Evolutionary conservation across 1,140 invertebrate species (phyloP).

Genomic region (Pissodes strobi): DNA sequence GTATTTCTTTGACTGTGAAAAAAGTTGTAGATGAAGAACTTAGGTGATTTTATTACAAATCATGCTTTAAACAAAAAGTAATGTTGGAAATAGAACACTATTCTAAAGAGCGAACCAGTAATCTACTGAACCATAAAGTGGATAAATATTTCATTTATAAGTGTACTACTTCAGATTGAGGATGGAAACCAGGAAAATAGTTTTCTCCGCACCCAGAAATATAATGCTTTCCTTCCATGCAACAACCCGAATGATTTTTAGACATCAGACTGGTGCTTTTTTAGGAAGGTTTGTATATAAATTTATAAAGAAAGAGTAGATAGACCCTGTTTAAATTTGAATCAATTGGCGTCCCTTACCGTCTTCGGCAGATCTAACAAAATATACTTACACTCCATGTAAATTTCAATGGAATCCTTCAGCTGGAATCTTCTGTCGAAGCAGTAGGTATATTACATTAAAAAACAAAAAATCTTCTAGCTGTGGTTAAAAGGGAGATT

Average conservation of each 20-base stretch:
- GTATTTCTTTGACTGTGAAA: too few species aligned
- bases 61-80: too few species aligned
- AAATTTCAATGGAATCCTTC: background rate
- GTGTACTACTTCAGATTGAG: constrained; percentile 42
- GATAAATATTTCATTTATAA: too few species aligned
- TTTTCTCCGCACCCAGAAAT: constrained; percentile 41
- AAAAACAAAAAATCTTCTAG: constrained; percentile 56
- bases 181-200: constrained; percentile 25
- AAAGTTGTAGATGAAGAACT: too few species aligned
- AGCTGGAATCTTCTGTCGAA: constrained; percentile 39
- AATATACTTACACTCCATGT: background rate
- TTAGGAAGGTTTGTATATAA: constrained; percentile 21
- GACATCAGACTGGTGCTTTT: constrained; percentile 37
- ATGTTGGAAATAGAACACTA: too few species aligned
- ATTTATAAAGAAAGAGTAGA: background rate
- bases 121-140: too few species aligned
- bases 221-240: constrained; percentile 34
- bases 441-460: constrained; percentile 36
- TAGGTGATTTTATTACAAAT: background rate
- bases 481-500: constrained; percentile 48
- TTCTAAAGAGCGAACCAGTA: too few species aligned
- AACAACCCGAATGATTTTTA: constrained; percentile 33
- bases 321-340: too few species aligned
- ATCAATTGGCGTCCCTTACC: too few species aligned
- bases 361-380: background rate